Base-by-base conservation (phyloP, 2,888 invertebrate species). In the Copidosoma aretas region DNA sequence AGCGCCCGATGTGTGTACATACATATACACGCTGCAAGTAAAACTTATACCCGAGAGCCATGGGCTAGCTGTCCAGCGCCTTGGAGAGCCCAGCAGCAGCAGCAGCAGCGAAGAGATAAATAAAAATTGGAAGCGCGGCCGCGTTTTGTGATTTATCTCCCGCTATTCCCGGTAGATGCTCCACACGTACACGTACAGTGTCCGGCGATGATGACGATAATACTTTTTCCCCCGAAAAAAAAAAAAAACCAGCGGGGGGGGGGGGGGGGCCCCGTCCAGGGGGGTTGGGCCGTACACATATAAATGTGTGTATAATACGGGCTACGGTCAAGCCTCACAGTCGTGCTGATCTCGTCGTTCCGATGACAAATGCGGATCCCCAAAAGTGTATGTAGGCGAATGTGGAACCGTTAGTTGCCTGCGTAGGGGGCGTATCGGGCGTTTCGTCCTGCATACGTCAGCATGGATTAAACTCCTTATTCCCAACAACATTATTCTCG, bases 221-320 rank as follows among this genome's bases (percentile, higher is more conserved):
- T 32, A 32, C 32, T 32, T 32, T 32, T 32, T 32, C 8, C 8
- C 32, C 32, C 32, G 4, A 60, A 15, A 15, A n/a, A 19, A n/a
- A 32, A 17, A 65, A 51, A 71, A 32, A 32, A 32, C 32, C 32
- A 32, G 8, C 74, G 76, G 80, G n/a, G n/a, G n/a, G n/a, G n/a
- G n/a, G n/a, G n/a, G n/a, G n/a, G n/a, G n/a, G n/a, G n/a, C n/a
- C n/a, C n/a, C n/a, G n/a, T n/a, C n/a, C n/a, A n/a, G n/a, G 41
- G 41, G 41, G 41, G 8, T 10, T 41, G 14, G 41, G 76, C 77
- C 77, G 77, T 75, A 75, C 74, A 67, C 74, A 73, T 74, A 73
- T 82, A 80, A 81, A 82, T 82, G 80, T 81, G 77, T 81, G 79
- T n/a, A 82, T 82, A 79, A 81, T 77, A 75, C 71, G 73, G 74